phyloP scores from a whole-genome alignment of 1,140 invertebrate species.

The Gryllus bimaculatus region DNA sequence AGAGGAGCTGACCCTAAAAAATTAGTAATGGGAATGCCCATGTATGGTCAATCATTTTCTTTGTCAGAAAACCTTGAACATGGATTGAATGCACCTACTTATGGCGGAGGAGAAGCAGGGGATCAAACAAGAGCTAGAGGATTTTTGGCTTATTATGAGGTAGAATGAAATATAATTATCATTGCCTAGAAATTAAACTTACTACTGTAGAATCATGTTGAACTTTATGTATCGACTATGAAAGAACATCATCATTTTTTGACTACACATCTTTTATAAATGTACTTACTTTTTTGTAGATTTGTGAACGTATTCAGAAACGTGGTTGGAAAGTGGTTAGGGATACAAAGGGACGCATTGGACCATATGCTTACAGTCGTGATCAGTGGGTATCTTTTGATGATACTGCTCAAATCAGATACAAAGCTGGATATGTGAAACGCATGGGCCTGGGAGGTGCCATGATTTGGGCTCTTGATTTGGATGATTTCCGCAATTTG shows the following conservation, averaged over 20 bases:
- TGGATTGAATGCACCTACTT: slow-evolving; percentile 45
- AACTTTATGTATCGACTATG: too few relatives aligned
- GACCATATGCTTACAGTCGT: slow-evolving; percentile 48
- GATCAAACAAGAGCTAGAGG: slow-evolving; percentile 51
- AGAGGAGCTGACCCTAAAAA: slow-evolving; percentile 49
- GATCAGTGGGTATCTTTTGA: slow-evolving; percentile 61
- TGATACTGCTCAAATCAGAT: slow-evolving; percentile 45
- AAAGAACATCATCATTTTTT: too few relatives aligned
- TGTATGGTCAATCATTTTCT: slow-evolving; percentile 54
- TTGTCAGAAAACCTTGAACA: slow-evolving; percentile 33
- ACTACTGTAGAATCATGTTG: too few relatives aligned
- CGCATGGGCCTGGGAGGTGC: slow-evolving; percentile 62
- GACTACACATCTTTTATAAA: slow-evolving; percentile 10
- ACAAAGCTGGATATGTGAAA: slow-evolving; percentile 15
- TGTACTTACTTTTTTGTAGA: slow-evolving; percentile 33
- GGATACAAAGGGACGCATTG: slow-evolving; percentile 43
- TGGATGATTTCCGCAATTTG: slow-evolving; percentile 71
- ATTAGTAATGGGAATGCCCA: slow-evolving; percentile 53
- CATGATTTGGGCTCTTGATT: slow-evolving; percentile 84
- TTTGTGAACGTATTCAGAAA: slow-evolving; percentile 36
- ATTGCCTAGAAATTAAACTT: neutral
- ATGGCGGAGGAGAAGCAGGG: slow-evolving; percentile 46
- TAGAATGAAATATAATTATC: slow-evolving; percentile 29
- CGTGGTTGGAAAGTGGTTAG: slow-evolving; percentile 44
- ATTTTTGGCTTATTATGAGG: slow-evolving; percentile 58